Conservation (phyloP, 2,888 invertebrate genomes). For the Polymixis flavicincta region DNA sequence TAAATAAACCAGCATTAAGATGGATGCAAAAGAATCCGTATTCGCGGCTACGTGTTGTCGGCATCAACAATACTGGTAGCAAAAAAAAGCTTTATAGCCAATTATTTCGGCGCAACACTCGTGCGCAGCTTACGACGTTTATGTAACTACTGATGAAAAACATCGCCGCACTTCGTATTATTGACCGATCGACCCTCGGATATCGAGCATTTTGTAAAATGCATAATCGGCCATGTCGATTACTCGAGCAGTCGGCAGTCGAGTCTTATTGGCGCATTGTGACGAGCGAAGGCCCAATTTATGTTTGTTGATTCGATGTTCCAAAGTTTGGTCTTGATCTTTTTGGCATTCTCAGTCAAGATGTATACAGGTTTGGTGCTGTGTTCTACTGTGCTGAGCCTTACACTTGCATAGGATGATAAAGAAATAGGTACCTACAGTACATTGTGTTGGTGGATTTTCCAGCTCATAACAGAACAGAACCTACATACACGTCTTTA, state of each 20-base stretch:
- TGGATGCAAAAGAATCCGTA: slow-evolving; percentile 17
- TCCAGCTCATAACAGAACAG: background rate
- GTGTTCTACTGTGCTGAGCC: background rate
- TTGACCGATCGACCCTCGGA: slow-evolving; percentile 65
- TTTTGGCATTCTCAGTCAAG: slow-evolving; percentile 10
- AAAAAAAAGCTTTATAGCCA: slow-evolving; percentile 60
- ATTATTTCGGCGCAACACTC: slow-evolving; percentile 43
- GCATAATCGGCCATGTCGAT: slow-evolving; percentile 58
- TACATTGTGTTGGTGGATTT: slow-evolving; percentile 3
- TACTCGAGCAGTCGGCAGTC: slow-evolving; percentile 18
- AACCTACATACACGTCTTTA: slow-evolving; percentile 5
- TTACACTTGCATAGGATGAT: background rate
- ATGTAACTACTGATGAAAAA: slow-evolving; percentile 61
- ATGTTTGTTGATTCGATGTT: slow-evolving; percentile 21
- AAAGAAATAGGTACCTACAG: background rate
- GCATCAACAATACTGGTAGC: slow-evolving; percentile 33
- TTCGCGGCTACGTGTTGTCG: slow-evolving; percentile 23
- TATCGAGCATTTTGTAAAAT: slow-evolving; percentile 71
- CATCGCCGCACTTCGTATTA: slow-evolving; percentile 56
- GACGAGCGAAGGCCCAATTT: slow-evolving; percentile 30
- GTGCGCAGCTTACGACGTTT: slow-evolving; percentile 55
- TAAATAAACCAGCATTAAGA: slow-evolving; percentile 13
- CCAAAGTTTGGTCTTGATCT: background rate
- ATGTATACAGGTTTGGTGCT: background rate
- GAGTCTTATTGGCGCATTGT: slow-evolving; percentile 39